Evolutionary conservation across 1,140 invertebrate species (phyloP), one percentile per base, ranked within the genome.

Genomic region (Lucilia sericata): DNA sequence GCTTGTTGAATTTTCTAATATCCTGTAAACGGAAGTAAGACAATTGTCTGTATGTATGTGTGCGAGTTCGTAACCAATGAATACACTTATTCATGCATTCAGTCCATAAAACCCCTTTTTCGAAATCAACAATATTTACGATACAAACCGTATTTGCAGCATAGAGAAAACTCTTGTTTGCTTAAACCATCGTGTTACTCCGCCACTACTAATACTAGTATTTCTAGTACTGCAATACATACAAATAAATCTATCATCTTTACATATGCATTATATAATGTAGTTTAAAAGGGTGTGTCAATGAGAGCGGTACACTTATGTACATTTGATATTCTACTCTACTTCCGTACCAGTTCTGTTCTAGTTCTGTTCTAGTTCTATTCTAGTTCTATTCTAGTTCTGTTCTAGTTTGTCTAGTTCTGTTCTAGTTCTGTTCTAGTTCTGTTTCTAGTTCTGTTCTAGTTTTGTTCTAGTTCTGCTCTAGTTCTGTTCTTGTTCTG

Each of bases 1-100:
- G 65, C 65, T 70, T 70, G 65, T 70, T 70, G 65, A 70, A 70
- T 70, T 70, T 70, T 70, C 65, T 70, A 70, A 70, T 70, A 70
- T 70, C 65, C 65, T 70, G 65, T 70, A 70, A 70, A 70, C 19
- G 65, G 65, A 70, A 21, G 65, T 25, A 25, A 21, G n/a, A 25
- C 10, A 21, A 8, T 7, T 21, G 19, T 51, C 5, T 51, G n/a
- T n/a, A 70, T 19, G 21, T 70, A 21, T 70, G 19, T 21, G n/a
- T 7, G 14, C 17, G n/a, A 60, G 14, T 30, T 30, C 25, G 25
- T 8, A 60, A 19, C 65, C 65, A 70, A 21, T 25, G 65, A 60
- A 14, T 60, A 17, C 55, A 60, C 14, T 60, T 14, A 60, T 60
- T 60, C n/a, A 60, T 60, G n/a, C 55, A 60, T 60, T 60, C n/a